A percentile compares a stretch with the other conserved stretches of the same genome.
Evolutionary conservation across 1,140 invertebrate species (phyloP).

Genomic region (Tribolium castaneum): DNA sequence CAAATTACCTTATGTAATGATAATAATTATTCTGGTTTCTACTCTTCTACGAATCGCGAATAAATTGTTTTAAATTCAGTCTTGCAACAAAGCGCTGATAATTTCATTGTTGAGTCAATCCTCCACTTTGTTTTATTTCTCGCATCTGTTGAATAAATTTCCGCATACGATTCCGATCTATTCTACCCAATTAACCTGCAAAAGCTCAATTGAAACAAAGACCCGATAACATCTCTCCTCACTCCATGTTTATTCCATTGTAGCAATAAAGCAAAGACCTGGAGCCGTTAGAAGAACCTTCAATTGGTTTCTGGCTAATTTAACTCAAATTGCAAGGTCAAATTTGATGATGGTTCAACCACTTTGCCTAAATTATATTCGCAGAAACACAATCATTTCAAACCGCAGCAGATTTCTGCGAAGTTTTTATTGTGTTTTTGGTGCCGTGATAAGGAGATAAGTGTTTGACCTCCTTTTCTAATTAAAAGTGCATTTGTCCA

Average conservation of each 20-base stretch:
- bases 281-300: slow-evolving; percentile 22
- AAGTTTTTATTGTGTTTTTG: background rate
- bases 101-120: too few species aligned
- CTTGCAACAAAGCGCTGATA: too few species aligned
- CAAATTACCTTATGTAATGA: too few species aligned
- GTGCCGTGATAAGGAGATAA: background rate
- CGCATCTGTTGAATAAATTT: background rate
- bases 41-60: too few species aligned
- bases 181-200: background rate
- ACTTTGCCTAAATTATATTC: slow-evolving; percentile 34
- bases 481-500: background rate
- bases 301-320: slow-evolving; percentile 36
- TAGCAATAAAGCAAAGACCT: slow-evolving; percentile 3
- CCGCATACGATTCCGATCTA: background rate
- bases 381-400: slow-evolving; percentile 7
- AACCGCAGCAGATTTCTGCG: background rate
- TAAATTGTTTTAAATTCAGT: too few species aligned
- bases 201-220: slow-evolving; percentile 3
- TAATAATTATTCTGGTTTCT: too few species aligned
- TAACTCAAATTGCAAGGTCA: slow-evolving; percentile 41
- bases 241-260: slow-evolving; percentile 10
- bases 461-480: background rate
- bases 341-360: slow-evolving; percentile 29
- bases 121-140: background rate
- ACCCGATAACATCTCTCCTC: slow-evolving; percentile 7